A percentile compares a stretch with the other conserved stretches of the same genome.
These are phyloP conservation scores for Heterohyrax brucei DNA, from an alignment of 2,797 vertebrate genomes.

Conservation along the genomic window DNA sequence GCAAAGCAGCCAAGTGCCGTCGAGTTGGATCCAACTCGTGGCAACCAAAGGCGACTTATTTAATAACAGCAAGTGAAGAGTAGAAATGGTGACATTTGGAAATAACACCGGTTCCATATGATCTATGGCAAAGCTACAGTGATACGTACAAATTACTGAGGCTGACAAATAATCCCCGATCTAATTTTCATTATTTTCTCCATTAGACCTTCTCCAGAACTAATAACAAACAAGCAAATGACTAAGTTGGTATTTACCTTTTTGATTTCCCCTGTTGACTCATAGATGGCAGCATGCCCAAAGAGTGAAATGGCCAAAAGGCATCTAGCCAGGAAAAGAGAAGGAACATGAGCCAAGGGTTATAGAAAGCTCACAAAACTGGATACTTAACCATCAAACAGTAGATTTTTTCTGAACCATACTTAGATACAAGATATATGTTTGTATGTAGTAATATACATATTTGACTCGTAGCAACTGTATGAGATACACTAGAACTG, in stretches of 20 bases:
- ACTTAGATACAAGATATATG: background rate
- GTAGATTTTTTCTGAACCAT: slow-evolving; percentile 21
- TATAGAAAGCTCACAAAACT: slow-evolving; percentile 4
- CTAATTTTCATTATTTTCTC: slow-evolving; percentile 12
- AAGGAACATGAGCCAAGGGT: background rate
- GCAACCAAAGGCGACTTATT: too few relatives aligned
- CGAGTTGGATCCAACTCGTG: too few relatives aligned
- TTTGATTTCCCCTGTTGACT: background rate
- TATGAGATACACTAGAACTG: too few relatives aligned
- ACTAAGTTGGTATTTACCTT: slow-evolving; percentile 35
- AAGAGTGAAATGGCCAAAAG: slow-evolving; percentile 21
- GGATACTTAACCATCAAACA: slow-evolving; percentile 8
- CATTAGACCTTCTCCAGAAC: background rate
- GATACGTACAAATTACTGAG: slow-evolving; percentile 33
- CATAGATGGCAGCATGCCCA: background rate
- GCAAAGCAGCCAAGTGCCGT: too few relatives aligned
- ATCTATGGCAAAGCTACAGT: background rate
- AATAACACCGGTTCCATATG: background rate
- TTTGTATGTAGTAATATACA: background rate
- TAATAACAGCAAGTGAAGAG: background rate
- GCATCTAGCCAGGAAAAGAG: background rate
- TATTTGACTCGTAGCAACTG: too few relatives aligned
- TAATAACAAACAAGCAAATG: slow-evolving; percentile 5
- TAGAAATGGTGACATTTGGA: slow-evolving; percentile 14
- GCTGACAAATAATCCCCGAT: slow-evolving; percentile 35